These are phyloP conservation scores for Larimichthys crocea DNA, from an alignment of 2,113 vertebrate species.

Conservation along the genomic window DNA sequence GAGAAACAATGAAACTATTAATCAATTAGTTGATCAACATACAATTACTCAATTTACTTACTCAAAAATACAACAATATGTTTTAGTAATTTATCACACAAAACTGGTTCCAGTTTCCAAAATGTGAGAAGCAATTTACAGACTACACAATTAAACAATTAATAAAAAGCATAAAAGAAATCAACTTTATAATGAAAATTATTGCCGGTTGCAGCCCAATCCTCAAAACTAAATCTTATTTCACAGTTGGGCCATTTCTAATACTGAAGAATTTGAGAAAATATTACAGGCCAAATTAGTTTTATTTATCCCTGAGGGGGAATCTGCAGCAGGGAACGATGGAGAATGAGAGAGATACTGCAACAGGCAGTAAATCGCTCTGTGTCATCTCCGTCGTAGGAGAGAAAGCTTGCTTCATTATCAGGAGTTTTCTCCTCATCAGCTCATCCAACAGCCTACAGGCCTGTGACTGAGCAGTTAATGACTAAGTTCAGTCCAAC, in stretches of 20 bases:
- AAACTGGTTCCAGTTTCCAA: neutral
- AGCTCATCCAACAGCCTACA: slow-evolving; percentile 14
- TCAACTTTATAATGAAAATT: neutral
- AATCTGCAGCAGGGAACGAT: slow-evolving; percentile 9
- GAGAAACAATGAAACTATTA: neutral
- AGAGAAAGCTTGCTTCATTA: slow-evolving; percentile 16
- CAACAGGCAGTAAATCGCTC: neutral
- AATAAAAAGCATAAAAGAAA: neutral
- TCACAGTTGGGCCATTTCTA: slow-evolving; percentile 1
- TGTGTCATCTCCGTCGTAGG: neutral
- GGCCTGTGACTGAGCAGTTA: neutral
- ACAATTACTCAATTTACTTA: no score
- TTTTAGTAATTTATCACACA: neutral
- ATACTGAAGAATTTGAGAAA: neutral
- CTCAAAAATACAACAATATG: no score
- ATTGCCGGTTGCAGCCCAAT: neutral
- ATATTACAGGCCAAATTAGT: neutral
- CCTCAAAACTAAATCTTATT: neutral
- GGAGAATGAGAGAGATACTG: neutral
- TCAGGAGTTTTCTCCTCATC: neutral
- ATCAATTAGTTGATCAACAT: neutral
- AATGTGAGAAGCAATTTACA: neutral
- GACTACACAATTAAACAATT: neutral
- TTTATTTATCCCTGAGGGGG: neutral
- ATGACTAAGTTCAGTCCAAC: slow-evolving; percentile 1